Percentiles rank a stretch among this genome's conserved stretches.
phyloP scores from a whole-genome alignment of 2,797 vertebrate genomes.

The Australoheros facetus region DNA sequence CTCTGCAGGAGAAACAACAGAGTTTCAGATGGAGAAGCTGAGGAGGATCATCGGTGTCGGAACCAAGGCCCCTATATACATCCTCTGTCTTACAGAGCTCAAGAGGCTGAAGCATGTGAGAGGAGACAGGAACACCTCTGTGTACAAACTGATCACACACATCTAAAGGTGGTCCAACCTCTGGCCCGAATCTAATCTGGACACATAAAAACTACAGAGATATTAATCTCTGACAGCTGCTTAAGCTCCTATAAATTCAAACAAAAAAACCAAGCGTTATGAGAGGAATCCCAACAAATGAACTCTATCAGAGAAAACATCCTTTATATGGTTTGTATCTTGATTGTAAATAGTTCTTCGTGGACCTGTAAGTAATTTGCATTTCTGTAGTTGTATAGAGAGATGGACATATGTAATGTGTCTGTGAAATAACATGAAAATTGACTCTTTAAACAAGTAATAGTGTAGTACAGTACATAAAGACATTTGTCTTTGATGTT shows the following conservation, averaged over 20 bases:
- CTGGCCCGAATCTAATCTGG: background rate
- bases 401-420: too few relatives aligned
- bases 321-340: background rate
- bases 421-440: background rate
- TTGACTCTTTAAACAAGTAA: background rate
- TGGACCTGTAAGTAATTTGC: background rate
- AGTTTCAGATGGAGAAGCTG: constrained; percentile 68
- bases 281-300: background rate
- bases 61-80: constrained; percentile 60
- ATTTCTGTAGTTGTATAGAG: background rate
- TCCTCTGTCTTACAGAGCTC: constrained; percentile 78
- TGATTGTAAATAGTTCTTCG: constrained; percentile 20
- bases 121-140: constrained; percentile 48
- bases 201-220: background rate
- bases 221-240: background rate
- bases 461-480: background rate
- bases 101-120: constrained; percentile 67
- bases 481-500: background rate
- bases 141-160: constrained; percentile 65
- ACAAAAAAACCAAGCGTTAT: background rate
- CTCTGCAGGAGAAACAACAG: constrained; percentile 61
- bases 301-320: background rate
- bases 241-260: background rate
- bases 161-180: constrained; percentile 4
- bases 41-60: constrained; percentile 61